These are phyloP conservation scores for Cryptocephalus moraei DNA, from an alignment of 2,888 invertebrate species.

Conservation along the genomic window DNA sequence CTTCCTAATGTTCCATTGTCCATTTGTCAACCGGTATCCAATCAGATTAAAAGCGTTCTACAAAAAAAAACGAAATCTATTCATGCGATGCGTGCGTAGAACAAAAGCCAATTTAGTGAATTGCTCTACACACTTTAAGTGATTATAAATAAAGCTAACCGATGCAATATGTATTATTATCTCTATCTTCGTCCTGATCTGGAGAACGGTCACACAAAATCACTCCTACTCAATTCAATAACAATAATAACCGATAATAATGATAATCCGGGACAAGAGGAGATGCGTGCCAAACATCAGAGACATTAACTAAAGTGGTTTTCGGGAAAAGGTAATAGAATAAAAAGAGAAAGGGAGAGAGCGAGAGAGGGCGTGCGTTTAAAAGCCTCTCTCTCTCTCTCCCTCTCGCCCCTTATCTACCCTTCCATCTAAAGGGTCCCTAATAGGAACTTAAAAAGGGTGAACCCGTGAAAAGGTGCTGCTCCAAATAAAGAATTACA, in stretches of 20 bases:
- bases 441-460: no score
- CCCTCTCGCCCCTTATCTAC: constrained; percentile 19
- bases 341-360: constrained; percentile 13
- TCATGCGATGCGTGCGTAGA: background rate
- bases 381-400: constrained; percentile 14
- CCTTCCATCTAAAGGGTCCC: constrained; percentile 8
- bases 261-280: background rate
- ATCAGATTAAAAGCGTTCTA: no score
- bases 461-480: constrained; percentile 13
- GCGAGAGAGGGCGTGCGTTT: constrained; percentile 26
- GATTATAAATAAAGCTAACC: background rate
- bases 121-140: background rate
- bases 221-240: background rate
- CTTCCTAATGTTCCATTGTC: no score
- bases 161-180: background rate
- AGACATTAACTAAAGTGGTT: constrained; percentile 27
- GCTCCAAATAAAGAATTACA: constrained; percentile 19
- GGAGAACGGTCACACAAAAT: background rate
- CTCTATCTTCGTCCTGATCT: background rate
- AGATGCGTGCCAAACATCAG: constrained; percentile 23
- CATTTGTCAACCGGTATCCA: no score
- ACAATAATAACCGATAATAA: background rate
- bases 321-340: no score
- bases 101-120: background rate
- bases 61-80: no score